Base-by-base conservation (phyloP, 2,797 vertebrate genomes). In the Galagoides demidoff region DNA sequence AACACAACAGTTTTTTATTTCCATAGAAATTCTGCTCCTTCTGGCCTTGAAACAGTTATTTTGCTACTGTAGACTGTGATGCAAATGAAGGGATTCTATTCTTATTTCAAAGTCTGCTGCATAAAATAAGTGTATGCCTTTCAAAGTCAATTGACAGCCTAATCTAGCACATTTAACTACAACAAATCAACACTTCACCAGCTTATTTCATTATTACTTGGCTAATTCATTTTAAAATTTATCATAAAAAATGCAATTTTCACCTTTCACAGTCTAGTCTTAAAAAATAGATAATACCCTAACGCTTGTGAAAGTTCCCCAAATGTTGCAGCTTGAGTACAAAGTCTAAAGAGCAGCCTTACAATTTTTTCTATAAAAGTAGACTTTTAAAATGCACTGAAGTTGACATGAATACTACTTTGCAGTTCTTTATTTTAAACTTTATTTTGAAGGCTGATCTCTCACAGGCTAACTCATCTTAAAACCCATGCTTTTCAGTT, bases 61-160 rank as follows among this genome's bases (percentile, higher is more conserved):
- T 96, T 78, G 92, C 71, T 96, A 97, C 96, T 97, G 83, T 96
- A 94, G 95, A 96, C 94, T 98, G 89, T 96, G 83, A 97, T 96
- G 92, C 0, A 7, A 98, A 98, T 97, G 52, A 96, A 98, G 94
- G 27, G 88, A 86, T 94, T 96, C 90, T 94, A 95, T 96, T 98
- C 97, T 96, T 97, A 85, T 89, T 96, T 97, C 88, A 95, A 98
- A 98, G 95, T 89, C 85, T 91, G 92, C 92, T 97, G 57, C 79
- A 97, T 96, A 97, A 90, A 98, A 95, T 98, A 97, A 97, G 83
- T 89, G 64, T 91, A 85, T 85, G 59, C 83, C 84, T 76, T 97
- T 96, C 78, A 97, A 97, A 98, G 84, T 70, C 97, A 97, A 96
- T 25, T 95, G 97, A 97, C 96, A 97, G 89, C 39, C 94, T 97